phyloP scores from a whole-genome alignment of 2,888 invertebrate genomes.

The Holacanthella duospinosa region DNA sequence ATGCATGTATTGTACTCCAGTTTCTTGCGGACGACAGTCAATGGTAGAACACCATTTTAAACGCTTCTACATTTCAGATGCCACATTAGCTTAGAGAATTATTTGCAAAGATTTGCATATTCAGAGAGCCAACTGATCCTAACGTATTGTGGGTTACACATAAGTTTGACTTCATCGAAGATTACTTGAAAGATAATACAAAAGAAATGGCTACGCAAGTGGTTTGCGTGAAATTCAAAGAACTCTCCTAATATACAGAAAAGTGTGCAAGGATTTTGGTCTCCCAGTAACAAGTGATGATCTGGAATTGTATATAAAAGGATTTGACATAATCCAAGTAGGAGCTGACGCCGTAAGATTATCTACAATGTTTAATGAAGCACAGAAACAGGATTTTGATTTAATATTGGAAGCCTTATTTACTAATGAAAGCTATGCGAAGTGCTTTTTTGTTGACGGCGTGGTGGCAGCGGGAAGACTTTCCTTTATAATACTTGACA shows the following conservation, averaged over 20 bases:
- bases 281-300: background rate
- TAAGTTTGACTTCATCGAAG: background rate
- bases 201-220: background rate
- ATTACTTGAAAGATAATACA: background rate
- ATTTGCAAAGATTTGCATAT: background rate
- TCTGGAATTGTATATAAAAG: background rate
- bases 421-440: background rate
- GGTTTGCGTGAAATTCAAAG: background rate
- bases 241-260: background rate
- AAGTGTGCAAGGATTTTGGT: background rate
- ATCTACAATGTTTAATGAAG: background rate
- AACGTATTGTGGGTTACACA: background rate
- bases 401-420: background rate
- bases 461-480: background rate
- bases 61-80: background rate
- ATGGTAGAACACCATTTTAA: background rate
- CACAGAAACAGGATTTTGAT: background rate
- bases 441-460: conserved; percentile 4
- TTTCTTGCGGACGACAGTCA: background rate
- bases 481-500: background rate
- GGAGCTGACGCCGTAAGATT: background rate
- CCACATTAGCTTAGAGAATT: background rate
- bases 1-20: background rate
- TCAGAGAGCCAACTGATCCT: background rate
- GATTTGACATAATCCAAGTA: background rate